Base-by-base conservation (phyloP, 1,140 invertebrate genomes). In the Drosophila novamexicana region DNA sequence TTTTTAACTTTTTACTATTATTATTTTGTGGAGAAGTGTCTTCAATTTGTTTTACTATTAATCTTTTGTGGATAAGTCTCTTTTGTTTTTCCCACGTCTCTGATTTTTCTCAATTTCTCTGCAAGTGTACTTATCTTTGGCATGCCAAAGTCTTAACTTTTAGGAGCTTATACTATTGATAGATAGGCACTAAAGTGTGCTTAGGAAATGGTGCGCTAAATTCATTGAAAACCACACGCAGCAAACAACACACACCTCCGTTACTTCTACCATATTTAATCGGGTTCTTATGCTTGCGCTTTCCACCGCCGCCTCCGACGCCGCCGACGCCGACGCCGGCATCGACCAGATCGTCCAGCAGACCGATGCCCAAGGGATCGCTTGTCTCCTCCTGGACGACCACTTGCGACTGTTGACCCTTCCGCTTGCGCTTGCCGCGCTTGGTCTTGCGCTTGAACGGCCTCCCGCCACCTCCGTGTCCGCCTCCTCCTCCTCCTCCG, bases 211-310 rank as follows among this genome's bases (percentile, higher is more conserved):
- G 91, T 91, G 91, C 90, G 81, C 58, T 68, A 80, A 91, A 89
- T 74, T 92, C 84, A 89, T 89, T 76, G 53, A 91, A 86, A 91
- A 91, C 77, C 84, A 91, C 90, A 91, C 90, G 81, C 86, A 88
- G 81, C 86, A 90, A 90, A 90, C 81, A 90, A 81, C 82, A 92
- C 91, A 91, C 84, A 92, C 79, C 90, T 91, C 90, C 84, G 74
- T 83, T 81, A 89, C 82, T 90, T 91, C 90, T 92, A 91, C 88
- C 92, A 90, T 93, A 90, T 79, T 92, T 91, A 68, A 73, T 64
- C 76, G 85, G 80, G 61, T 78, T 70, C 66, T 81, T 91, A 66
- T 91, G 89, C 74, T 90, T 91, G 68, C 79, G 88, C 56, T 89
- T 91, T 65, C 76, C 83, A 18, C 82, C 85, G 54, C 63, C 58